These are phyloP conservation scores for Oxyura jamaicensis DNA, from an alignment of 2,113 vertebrate species.

Conservation along the genomic window DNA sequence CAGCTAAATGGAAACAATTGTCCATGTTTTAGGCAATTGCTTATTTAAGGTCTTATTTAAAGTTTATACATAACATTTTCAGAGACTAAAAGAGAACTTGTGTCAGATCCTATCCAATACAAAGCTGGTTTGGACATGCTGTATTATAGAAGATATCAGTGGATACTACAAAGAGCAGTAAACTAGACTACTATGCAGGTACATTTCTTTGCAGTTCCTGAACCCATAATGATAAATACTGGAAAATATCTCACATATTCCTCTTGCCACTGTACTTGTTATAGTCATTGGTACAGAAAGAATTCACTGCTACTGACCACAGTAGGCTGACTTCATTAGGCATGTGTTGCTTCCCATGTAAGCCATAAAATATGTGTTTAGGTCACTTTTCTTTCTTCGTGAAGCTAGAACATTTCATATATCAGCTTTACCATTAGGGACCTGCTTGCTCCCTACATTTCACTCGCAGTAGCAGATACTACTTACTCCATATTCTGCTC, in stretches of 20 bases:
- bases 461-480: neutral
- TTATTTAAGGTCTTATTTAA: neutral
- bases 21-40: neutral
- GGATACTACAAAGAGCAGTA: neutral
- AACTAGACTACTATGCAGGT: neutral
- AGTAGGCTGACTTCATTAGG: neutral
- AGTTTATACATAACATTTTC: neutral
- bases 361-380: neutral
- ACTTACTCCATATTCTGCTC: neutral
- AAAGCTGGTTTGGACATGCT: neutral
- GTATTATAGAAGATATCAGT: neutral
- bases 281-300: neutral
- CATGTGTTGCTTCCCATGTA: neutral
- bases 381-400: neutral
- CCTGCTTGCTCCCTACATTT: neutral
- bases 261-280: neutral
- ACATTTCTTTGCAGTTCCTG: neutral
- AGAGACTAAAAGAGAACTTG: neutral
- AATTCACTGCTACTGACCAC: neutral
- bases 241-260: neutral
- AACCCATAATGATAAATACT: neutral
- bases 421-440: neutral
- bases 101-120: neutral
- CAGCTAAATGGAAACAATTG: neutral
- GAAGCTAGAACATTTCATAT: neutral